Conservation (phyloP, 2,888 invertebrate genomes). For the Nezara viridula region DNA sequence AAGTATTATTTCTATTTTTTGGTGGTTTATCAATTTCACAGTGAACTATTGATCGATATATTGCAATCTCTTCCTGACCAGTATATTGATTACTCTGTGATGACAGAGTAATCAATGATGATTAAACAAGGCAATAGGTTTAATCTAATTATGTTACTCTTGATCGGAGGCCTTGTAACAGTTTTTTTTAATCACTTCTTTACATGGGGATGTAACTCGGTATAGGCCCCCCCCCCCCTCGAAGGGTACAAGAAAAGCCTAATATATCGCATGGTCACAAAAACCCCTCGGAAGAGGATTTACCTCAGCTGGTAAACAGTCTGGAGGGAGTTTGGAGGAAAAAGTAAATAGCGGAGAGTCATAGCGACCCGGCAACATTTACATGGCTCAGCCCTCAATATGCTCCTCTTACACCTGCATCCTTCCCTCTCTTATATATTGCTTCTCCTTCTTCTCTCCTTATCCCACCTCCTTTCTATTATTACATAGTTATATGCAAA, state of each 20-base stretch:
- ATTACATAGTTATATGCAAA: not conserved
- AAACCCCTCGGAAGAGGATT: constrained; percentile 12
- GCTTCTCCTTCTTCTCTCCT: not conserved
- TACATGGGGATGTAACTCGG: not conserved
- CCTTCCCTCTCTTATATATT: not conserved
- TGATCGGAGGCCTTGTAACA: not conserved
- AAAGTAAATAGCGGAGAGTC: constrained; percentile 32
- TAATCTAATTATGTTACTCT: not conserved
- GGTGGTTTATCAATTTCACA: too few species aligned
- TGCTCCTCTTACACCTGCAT: not conserved
- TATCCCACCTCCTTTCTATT: not conserved
- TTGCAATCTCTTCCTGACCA: not conserved
- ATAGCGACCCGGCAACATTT: not conserved
- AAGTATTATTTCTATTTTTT: too few species aligned
- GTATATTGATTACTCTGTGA: not conserved
- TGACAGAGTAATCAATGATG: too few species aligned
- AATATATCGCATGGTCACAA: constrained; percentile 31
- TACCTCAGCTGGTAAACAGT: not conserved
- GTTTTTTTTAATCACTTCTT: not conserved
- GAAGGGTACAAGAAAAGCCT: constrained; percentile 25
- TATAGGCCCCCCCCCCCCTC: not conserved
- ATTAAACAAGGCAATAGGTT: not conserved
- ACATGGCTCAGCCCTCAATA: constrained; percentile 32
- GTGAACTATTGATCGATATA: too few species aligned
- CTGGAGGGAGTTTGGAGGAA: constrained; percentile 5